Conservation (phyloP, 2,797 vertebrate species). For the Myiotriccus ornatus region DNA sequence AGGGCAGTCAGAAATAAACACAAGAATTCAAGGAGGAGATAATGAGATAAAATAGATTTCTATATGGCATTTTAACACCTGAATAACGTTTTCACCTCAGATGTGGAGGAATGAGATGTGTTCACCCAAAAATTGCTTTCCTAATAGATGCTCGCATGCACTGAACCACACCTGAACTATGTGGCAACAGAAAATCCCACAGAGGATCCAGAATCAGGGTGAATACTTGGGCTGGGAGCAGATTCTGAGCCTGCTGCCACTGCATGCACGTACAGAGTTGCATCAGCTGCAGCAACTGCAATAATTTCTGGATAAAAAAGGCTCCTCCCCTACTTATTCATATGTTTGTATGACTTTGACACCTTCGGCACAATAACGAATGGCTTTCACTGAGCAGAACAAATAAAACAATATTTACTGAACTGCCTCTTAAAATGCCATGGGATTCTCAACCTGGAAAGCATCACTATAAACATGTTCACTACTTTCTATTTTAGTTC, state of each 20-base stretch:
- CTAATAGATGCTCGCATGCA: background rate
- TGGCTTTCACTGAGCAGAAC: background rate
- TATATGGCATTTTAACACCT: background rate
- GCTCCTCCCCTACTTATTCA: background rate
- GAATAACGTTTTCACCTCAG: background rate
- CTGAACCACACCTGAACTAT: background rate
- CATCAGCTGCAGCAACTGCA: background rate
- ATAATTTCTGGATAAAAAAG: background rate
- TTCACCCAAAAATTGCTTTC: background rate
- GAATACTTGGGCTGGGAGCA: background rate
- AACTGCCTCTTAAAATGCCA: background rate
- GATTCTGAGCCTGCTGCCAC: background rate
- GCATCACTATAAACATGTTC: background rate
- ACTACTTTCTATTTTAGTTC: background rate
- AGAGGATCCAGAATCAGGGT: background rate
- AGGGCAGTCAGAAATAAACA: conserved; percentile 16
- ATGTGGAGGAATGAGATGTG: background rate
- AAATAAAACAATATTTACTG: background rate
- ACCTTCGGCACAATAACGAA: background rate
- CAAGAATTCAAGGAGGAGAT: background rate
- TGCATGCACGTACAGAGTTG: accelerated
- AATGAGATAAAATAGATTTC: background rate
- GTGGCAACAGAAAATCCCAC: background rate
- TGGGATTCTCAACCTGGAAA: background rate
- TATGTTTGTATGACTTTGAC: background rate